phyloP scores from a whole-genome alignment of 2,113 vertebrate species.

The Etheostoma spectabile region DNA sequence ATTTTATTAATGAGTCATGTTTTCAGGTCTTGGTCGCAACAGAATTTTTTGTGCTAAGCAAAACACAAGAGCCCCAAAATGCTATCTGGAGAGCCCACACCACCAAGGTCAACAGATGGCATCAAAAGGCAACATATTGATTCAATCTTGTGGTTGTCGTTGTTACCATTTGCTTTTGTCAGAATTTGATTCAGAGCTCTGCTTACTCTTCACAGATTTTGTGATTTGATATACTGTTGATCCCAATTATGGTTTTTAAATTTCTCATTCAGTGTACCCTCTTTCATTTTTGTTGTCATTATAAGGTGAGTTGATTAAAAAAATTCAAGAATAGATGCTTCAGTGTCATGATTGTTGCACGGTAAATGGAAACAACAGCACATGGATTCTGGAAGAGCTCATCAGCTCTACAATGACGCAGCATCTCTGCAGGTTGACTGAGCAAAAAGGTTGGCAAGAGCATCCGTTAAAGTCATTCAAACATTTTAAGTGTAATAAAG shows the following conservation, averaged over 20 bases:
- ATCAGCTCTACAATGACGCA: not conserved
- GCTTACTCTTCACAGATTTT: conserved; percentile 14
- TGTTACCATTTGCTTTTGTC: conserved; percentile 19
- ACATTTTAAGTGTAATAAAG: not conserved
- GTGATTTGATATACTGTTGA: conserved; percentile 19
- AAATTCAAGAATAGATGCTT: not conserved
- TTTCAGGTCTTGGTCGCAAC: conserved; percentile 30
- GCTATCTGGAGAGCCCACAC: not conserved
- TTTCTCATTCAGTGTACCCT: conserved; percentile 45
- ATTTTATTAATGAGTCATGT: conserved; percentile 64
- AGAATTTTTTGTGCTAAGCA: not conserved
- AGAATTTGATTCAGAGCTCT: conserved; percentile 24
- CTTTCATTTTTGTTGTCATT: conserved; percentile 66
- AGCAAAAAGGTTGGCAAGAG: not conserved
- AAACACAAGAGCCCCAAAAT: conserved; percentile 1
- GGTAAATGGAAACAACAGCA: not conserved
- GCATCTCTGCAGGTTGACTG: not conserved
- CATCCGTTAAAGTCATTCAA: not conserved
- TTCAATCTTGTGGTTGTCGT: conserved; percentile 16
- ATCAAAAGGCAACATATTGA: not conserved
- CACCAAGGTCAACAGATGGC: not conserved
- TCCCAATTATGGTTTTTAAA: conserved; percentile 35
- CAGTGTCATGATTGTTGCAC: conserved; percentile 22
- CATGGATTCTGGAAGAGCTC: not conserved
- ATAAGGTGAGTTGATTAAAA: conserved; percentile 59